Evolutionary conservation across 2,888 invertebrate species (phyloP), one percentile per base, ranked within the genome.

Genomic region (Cryptus armator): DNA sequence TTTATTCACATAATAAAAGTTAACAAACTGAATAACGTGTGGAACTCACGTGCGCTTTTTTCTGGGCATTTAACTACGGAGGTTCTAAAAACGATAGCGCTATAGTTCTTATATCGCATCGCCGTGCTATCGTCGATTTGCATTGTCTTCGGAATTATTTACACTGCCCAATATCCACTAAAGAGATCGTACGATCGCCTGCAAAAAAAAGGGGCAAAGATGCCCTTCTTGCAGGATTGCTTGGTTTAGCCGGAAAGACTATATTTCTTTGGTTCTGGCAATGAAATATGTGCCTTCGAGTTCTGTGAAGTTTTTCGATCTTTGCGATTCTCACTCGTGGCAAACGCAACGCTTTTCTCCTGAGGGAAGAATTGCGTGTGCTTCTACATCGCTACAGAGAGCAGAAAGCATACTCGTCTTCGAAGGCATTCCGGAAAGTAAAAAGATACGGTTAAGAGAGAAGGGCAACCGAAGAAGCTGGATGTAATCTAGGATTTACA

Each of bases 401-500:
- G n/a, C 32, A 56, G 24, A 1, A 12, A 53, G 43, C 19, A 43
- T 56, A n/a, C 32, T 46, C 48, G 66, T n/a, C 46, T 29, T 44
- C 32, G 56, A 46, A 16, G 19, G 43, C 43, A 46, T 44, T 62
- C 24, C 19, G 78, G 43, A 43, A 32, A 29, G 37, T 29, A 48
- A 44, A 48, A 43, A 59, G 56, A 80, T 48, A 71, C 48, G 24
- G 53, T 37, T 24, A 24, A 10, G 29, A 68, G 68, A 51, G 48
- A 19, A 37, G 16, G 37, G 48, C 53, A 48, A n/a, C 9, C 75
- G 75, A 59, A 48, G 76, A 71, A 78, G 68, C 78, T 53, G 19
- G 32, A 53, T 70, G 68, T 85, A 83, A 83, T 83, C 79, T 76
- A 53, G 85, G 85, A 83, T 80, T 85, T 67, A 62, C 67, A 80